Conservation (phyloP, 1,140 invertebrate genomes). For the Dinoponera quadriceps region DNA sequence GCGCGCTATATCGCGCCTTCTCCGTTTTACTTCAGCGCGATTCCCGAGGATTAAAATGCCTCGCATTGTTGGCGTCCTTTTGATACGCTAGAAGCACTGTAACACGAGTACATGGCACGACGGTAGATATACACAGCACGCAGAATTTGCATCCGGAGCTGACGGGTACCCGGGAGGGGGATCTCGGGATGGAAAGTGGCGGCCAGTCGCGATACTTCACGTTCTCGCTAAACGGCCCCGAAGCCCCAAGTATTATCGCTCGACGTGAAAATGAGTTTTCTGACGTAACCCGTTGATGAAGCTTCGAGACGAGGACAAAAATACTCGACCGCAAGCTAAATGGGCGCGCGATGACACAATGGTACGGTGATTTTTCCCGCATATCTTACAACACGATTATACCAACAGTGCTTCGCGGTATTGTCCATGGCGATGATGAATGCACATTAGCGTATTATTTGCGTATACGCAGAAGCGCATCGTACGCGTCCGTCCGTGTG, state of each 20-base stretch:
- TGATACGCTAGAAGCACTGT: conserved; percentile 26
- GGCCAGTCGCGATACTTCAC: not conserved
- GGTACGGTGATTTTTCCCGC: not conserved
- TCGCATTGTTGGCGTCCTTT: conserved; percentile 35
- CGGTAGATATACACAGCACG: conserved; percentile 5
- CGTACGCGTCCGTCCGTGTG: not conserved
- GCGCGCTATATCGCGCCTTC: not conserved
- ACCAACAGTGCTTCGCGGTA: conserved; percentile 7
- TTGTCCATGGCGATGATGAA: conserved; percentile 35
- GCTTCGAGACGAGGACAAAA: not conserved
- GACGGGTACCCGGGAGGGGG: conserved; percentile 15
- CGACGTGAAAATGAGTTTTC: conserved; percentile 19
- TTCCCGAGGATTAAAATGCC: conserved; percentile 40
- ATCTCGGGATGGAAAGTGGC: conserved; percentile 43
- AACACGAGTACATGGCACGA: conserved; percentile 47
- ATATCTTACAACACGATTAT: conserved; percentile 7
- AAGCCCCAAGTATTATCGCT: not conserved
- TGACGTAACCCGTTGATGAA: not conserved
- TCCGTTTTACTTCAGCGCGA: too few relatives aligned
- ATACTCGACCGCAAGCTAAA: conserved; percentile 31
- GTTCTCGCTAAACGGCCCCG: not conserved
- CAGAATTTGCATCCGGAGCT: conserved; percentile 27
- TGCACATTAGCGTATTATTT: conserved; percentile 34
- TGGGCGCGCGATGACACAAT: conserved; percentile 18
- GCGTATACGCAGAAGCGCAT: conserved; percentile 28